A percentile compares a stretch with the other conserved stretches of the same genome.
phyloP scores from a whole-genome alignment of 2,113 vertebrate genomes.

The Rhinolophus ferrumequinum region DNA sequence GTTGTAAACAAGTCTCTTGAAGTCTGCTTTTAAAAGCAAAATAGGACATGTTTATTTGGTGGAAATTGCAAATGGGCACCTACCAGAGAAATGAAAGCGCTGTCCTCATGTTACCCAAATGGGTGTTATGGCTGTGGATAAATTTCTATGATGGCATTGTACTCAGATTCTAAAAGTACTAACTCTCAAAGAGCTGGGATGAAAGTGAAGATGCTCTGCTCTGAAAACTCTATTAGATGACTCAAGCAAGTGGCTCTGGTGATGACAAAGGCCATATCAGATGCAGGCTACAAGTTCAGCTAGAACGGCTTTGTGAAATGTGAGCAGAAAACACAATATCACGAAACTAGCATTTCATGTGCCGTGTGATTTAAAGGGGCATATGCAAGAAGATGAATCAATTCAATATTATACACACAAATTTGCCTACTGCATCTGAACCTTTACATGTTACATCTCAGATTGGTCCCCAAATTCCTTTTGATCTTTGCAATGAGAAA shows the following conservation, averaged over 20 bases:
- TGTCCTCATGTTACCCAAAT: not conserved
- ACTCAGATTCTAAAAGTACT: not conserved
- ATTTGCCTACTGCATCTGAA: fast-evolving
- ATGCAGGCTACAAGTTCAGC: not conserved
- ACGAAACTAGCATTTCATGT: not conserved
- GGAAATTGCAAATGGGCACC: not conserved
- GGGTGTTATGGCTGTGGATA: not conserved
- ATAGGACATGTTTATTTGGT: not conserved
- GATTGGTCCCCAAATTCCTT: not conserved
- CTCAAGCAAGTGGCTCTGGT: not conserved
- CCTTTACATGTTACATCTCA: not conserved
- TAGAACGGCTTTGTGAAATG: not conserved
- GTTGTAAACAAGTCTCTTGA: conserved; percentile 58
- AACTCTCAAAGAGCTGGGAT: not conserved
- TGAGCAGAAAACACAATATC: not conserved
- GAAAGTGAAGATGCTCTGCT: not conserved
- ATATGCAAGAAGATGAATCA: not conserved
- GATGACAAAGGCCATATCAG: conserved; percentile 46
- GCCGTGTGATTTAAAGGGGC: not conserved
- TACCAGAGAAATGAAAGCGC: not conserved
- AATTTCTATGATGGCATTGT: not conserved
- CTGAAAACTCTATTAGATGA: conserved; percentile 57
- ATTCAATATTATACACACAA: not conserved
- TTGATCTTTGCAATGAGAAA: not conserved
- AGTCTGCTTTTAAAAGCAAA: conserved; percentile 50